phyloP scores from a whole-genome alignment of 2,888 invertebrate genomes.

The Resseliella maxima region DNA sequence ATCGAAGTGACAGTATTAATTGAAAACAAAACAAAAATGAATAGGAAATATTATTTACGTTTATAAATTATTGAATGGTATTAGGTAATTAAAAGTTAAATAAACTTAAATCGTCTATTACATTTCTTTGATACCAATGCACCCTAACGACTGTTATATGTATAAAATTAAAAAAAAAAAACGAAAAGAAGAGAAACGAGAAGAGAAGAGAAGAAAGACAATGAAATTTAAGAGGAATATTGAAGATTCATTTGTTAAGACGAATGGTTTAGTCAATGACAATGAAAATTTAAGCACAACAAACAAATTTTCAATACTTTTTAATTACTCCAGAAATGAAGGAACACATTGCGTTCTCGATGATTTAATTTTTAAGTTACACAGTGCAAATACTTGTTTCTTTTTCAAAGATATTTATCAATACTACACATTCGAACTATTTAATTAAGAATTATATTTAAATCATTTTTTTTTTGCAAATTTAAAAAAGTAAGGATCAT shows the following conservation, averaged over 20 bases:
- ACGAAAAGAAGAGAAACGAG: too few species aligned
- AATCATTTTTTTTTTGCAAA: constrained; percentile 17
- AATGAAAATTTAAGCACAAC: neutral
- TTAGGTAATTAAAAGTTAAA: neutral
- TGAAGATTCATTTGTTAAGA: neutral
- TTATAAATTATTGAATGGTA: constrained; percentile 41
- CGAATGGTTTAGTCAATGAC: neutral
- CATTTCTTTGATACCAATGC: constrained; percentile 36
- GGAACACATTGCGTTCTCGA: constrained; percentile 5
- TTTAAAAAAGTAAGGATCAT: neutral
- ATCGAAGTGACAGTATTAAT: constrained; percentile 27
- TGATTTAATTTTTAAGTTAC: constrained; percentile 24
- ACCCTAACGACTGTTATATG: constrained; percentile 35
- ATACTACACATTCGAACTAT: constrained; percentile 41
- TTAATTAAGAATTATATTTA: neutral
- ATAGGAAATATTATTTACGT: constrained; percentile 5
- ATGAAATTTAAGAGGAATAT: too few species aligned
- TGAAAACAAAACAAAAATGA: neutral
- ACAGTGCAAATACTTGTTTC: constrained; percentile 49
- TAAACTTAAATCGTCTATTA: neutral
- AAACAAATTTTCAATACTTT: constrained; percentile 45
- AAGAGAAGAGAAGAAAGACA: too few species aligned
- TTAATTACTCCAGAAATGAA: neutral
- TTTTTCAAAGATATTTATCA: constrained; percentile 50
- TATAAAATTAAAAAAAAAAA: neutral